Conservation (phyloP, 37 sponge, comb jelly and placozoan species). For the Tethya wilhelma region DNA sequence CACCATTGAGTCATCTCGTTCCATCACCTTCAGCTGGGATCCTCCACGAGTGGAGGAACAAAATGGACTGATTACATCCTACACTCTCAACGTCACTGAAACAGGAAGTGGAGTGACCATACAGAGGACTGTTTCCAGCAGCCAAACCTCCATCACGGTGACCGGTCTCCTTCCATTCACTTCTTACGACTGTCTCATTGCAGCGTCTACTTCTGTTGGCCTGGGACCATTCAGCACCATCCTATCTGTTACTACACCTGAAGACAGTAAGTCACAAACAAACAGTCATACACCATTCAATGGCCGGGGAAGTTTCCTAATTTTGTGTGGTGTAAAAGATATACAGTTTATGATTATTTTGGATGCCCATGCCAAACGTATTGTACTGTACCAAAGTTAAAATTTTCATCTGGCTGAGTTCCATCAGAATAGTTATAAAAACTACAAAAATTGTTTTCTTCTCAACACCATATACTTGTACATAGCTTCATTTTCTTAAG, state of each 20-base stretch:
- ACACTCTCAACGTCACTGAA: slow-evolving; percentile 23
- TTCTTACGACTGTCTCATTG: slow-evolving; percentile 19
- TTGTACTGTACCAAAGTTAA: too few species aligned
- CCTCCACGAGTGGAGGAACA: slow-evolving; percentile 9
- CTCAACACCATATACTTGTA: too few species aligned
- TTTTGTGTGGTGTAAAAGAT: too few species aligned
- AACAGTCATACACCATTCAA: not conserved
- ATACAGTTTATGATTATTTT: too few species aligned
- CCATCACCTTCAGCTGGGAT: slow-evolving; percentile 21
- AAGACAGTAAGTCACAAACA: slow-evolving; percentile 17
- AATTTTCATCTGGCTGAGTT: not conserved
- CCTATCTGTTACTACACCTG: slow-evolving; percentile 6
- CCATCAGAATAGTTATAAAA: too few species aligned
- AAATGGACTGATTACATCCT: slow-evolving; percentile 29
- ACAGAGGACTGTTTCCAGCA: not conserved
- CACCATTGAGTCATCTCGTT: not conserved
- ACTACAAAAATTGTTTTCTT: too few species aligned
- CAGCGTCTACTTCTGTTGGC: slow-evolving; percentile 26
- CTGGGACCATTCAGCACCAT: slow-evolving; percentile 17
- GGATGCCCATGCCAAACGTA: too few species aligned
- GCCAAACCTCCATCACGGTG: not conserved
- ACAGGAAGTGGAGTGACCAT: not conserved
- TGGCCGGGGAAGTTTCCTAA: too few species aligned
- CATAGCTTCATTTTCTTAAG: too few species aligned
- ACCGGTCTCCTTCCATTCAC: slow-evolving; percentile 31